phyloP scores from a whole-genome alignment of 2,888 invertebrate species.

The Laspeyria flexula region DNA sequence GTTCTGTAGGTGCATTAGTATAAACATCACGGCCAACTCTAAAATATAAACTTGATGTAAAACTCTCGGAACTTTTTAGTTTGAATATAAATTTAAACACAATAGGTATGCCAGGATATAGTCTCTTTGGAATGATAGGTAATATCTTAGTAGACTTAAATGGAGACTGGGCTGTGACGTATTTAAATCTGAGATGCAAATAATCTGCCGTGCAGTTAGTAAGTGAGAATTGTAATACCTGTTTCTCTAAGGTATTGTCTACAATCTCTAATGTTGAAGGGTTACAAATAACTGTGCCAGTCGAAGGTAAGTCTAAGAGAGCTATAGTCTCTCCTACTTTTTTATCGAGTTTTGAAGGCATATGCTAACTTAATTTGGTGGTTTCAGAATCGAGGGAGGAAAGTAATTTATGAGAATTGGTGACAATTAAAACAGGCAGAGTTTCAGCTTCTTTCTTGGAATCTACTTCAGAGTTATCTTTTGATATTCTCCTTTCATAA shows the following conservation, averaged over 20 bases:
- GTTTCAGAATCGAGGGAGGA: constrained; percentile 53
- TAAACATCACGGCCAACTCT: constrained; percentile 56
- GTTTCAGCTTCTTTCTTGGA: neutral
- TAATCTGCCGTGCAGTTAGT: constrained; percentile 58
- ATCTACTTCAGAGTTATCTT: constrained; percentile 30
- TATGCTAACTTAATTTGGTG: constrained; percentile 38
- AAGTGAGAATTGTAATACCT: constrained; percentile 61
- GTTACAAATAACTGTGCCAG: constrained; percentile 47
- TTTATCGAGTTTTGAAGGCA: constrained; percentile 13
- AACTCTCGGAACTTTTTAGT: constrained; percentile 51
- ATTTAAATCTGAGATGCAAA: constrained; percentile 60
- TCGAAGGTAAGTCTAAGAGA: constrained; percentile 48
- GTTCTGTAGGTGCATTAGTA: constrained; percentile 44
- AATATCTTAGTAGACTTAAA: constrained; percentile 55
- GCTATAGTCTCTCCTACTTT: constrained; percentile 17
- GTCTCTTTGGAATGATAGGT: constrained; percentile 56
- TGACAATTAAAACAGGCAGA: constrained; percentile 54
- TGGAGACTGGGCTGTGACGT: constrained; percentile 50
- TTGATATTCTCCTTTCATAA: constrained; percentile 10
- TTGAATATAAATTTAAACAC: constrained; percentile 58
- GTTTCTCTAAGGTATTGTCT: constrained; percentile 47
- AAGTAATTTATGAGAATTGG: constrained; percentile 63
- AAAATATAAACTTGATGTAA: constrained; percentile 60
- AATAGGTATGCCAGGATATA: constrained; percentile 66
- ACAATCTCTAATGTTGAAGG: constrained; percentile 56